Base-by-base conservation (phyloP, 2,888 invertebrate genomes). In the Trachelus stipa region DNA sequence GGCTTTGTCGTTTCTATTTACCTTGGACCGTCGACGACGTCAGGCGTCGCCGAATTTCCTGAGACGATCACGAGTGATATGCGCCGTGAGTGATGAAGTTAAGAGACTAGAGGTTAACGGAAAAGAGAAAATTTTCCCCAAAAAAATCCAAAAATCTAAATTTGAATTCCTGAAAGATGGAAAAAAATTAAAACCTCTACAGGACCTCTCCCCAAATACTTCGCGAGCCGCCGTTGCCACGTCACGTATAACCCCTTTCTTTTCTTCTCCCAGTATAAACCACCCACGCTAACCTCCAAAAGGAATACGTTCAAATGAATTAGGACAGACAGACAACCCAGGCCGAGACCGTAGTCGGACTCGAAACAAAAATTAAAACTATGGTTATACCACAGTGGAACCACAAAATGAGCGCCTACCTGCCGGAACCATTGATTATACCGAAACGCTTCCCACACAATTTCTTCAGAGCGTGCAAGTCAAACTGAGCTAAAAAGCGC, bases 401-500 rank as follows among this genome's bases (percentile, higher is more conserved):
- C 86, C 86, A 87, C 87, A 87, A 87, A 89, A 88, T 86, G 88
- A 81, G 86, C 88, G 86, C 89, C 87, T 90, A 90, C 90, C 90
- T 91, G 89, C 87, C 88, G 88, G 87, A 90, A 90, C 91, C 91
- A 88, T 89, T 91, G 91, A 91, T 91, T 91, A 56, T 56, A 91
- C 88, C 89, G 87, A 90, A 88, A 88, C 88, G 86, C 90, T 91
- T 91, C 91, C 91, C 91, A 91, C 90, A 91, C 91, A 88, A 82
- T 85, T 85, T 83, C 83, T 34, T 34, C 33, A 11, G 31, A 71
- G 71, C 71, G 81, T 87, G 85, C 85, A 84, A 88, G 88, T 89
- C 85, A 85, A 88, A 87, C 85, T 88, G 83, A 76, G 83, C 83
- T 86, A 88, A 88, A 89, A 88, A 87, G 87, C 86, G 85, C 87